Evolutionary conservation across 2,113 vertebrate species (phyloP).

Genomic region (Antechinus stuartii): DNA sequence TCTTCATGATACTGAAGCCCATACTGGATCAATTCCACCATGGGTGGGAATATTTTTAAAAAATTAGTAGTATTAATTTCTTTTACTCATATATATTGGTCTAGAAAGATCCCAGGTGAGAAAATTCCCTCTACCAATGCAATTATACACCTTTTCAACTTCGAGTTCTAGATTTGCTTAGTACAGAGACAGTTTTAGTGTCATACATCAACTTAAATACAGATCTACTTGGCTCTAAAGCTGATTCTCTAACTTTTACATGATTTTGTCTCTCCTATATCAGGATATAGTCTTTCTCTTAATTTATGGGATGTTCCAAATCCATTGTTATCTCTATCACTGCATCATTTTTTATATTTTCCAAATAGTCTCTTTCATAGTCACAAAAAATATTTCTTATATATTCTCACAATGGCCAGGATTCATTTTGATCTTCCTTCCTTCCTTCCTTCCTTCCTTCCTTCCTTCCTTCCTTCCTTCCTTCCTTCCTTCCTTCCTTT

Average conservation of each 20-base stretch:
- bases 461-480: too few relatives aligned
- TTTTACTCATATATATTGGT: background rate
- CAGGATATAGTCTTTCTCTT: background rate
- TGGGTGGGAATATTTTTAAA: background rate
- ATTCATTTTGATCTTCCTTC: background rate
- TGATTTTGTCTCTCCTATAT: background rate
- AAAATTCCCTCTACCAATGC: background rate
- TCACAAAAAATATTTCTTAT: conserved; percentile 47
- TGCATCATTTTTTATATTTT: background rate
- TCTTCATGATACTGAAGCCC: background rate
- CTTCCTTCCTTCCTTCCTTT: too few relatives aligned
- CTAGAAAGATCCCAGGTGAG: background rate
- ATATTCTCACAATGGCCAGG: background rate
- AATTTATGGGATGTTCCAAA: background rate
- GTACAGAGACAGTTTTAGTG: background rate
- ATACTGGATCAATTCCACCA: background rate
- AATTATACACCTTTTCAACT: background rate
- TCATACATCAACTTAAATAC: background rate
- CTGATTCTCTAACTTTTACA: background rate
- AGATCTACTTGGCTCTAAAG: background rate
- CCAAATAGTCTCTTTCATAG: conserved; percentile 1
- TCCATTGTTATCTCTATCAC: background rate
- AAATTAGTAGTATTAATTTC: background rate
- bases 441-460: too few relatives aligned
- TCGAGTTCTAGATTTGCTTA: background rate